A percentile compares a stretch with the other conserved stretches of the same genome.
Conservation (phyloP, 2,113 vertebrate species). For the Porphyrio hochstetteri region DNA sequence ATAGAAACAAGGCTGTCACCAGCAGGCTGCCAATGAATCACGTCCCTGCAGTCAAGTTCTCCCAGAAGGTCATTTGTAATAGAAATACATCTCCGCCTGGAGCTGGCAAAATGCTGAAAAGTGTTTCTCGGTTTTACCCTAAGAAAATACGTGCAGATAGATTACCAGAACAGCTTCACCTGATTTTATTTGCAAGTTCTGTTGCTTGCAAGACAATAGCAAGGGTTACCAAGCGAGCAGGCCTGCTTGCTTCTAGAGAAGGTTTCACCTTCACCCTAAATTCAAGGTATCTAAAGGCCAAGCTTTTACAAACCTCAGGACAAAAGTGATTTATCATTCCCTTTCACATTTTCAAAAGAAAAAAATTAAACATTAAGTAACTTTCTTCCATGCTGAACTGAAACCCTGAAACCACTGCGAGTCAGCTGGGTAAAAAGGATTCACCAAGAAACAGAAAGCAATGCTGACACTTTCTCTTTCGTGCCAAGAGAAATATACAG, state of each 20-base stretch:
- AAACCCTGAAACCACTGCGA: background rate
- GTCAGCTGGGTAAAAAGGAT: background rate
- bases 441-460: background rate
- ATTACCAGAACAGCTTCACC: background rate
- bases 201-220: background rate
- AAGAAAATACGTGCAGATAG: background rate
- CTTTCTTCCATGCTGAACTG: background rate
- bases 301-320: background rate
- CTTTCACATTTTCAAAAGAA: background rate
- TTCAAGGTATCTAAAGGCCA: background rate
- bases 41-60: constrained; percentile 1
- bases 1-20: constrained; percentile 59
- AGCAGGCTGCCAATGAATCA: constrained; percentile 59
- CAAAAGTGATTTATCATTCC: background rate
- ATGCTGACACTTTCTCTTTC: background rate
- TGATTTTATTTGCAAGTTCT: background rate
- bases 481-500: background rate
- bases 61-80: constrained; percentile 43
- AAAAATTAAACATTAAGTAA: background rate
- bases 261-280: background rate
- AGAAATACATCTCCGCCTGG: background rate
- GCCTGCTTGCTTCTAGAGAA: background rate
- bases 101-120: background rate
- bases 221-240: background rate
- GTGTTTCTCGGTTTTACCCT: background rate